These are phyloP conservation scores for Epiblema foenella DNA, from an alignment of 2,888 invertebrate genomes.

Conservation along the genomic window DNA sequence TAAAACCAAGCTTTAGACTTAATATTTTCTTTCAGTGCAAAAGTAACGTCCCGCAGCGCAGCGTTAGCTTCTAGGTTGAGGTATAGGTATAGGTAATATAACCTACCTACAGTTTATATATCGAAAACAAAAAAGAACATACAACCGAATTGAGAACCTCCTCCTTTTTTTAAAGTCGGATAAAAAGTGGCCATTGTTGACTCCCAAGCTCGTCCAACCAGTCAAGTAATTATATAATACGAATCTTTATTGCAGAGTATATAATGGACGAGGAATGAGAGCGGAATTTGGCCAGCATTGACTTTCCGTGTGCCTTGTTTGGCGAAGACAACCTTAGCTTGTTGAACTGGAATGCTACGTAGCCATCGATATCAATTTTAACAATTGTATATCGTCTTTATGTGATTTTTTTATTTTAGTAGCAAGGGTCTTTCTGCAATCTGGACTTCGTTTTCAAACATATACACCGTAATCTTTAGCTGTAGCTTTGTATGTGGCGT, in stretches of 20 bases:
- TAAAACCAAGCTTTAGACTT: too few species aligned
- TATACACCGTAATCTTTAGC: too few species aligned
- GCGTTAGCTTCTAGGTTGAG: too few species aligned
- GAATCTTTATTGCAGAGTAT: slow-evolving; percentile 21
- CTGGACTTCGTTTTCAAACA: too few species aligned
- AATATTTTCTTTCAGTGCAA: too few species aligned
- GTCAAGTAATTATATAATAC: slow-evolving; percentile 32
- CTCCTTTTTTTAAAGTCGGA: too few species aligned
- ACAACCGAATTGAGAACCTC: too few species aligned
- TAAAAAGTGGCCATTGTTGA: neutral
- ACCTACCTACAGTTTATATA: neutral
- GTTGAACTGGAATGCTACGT: slow-evolving; percentile 45
- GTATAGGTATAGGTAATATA: too few species aligned
- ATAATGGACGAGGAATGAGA: slow-evolving; percentile 31
- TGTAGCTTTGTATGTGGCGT: too few species aligned
- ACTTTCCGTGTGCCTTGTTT: slow-evolving; percentile 52
- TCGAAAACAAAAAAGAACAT: too few species aligned
- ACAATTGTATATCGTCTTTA: neutral
- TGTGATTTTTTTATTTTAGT: neutral
- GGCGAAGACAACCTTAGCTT: slow-evolving; percentile 48
- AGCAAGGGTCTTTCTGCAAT: too few species aligned
- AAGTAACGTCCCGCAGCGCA: too few species aligned
- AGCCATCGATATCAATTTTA: slow-evolving; percentile 8
- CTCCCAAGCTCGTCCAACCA: neutral
- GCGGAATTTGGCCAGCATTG: slow-evolving; percentile 51